These are phyloP conservation scores for Cassiopea andromeda DNA, from an alignment of 30 jellyfish, hydroid and myxozoan species.

Conservation along the genomic window DNA sequence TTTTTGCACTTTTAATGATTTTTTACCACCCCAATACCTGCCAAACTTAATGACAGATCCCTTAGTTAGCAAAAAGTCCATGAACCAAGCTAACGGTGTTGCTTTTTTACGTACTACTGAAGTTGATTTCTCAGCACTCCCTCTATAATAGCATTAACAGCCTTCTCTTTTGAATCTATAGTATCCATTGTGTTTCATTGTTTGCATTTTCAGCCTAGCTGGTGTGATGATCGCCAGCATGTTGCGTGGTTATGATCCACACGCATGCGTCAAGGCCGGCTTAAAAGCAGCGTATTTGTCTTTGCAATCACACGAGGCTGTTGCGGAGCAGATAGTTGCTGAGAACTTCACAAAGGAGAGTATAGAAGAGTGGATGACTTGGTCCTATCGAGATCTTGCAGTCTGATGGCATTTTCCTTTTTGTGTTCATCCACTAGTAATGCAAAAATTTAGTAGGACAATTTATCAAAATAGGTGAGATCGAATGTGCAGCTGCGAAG, in stretches of 20 bases:
- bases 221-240: conserved; percentile 81
- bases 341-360: conserved; percentile 38
- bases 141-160: too few species aligned
- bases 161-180: background rate
- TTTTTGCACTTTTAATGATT: too few species aligned
- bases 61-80: too few species aligned
- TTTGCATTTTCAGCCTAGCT: conserved; percentile 68
- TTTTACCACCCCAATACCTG: too few species aligned
- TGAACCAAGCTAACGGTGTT: too few species aligned
- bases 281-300: conserved; percentile 76
- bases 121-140: too few species aligned
- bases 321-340: conserved; percentile 54
- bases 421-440: too few species aligned
- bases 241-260: conserved; percentile 74
- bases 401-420: background rate
- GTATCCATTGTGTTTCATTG: background rate
- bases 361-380: conserved; percentile 71
- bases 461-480: too few species aligned
- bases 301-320: conserved; percentile 65
- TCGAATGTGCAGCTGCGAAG: too few species aligned
- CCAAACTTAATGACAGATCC: too few species aligned
- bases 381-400: conserved; percentile 61
- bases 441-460: too few species aligned
- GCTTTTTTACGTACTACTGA: too few species aligned
- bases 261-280: conserved; percentile 79